Base-by-base conservation (phyloP, 2,888 invertebrate genomes). In the Liodrosophila aerea region DNA sequence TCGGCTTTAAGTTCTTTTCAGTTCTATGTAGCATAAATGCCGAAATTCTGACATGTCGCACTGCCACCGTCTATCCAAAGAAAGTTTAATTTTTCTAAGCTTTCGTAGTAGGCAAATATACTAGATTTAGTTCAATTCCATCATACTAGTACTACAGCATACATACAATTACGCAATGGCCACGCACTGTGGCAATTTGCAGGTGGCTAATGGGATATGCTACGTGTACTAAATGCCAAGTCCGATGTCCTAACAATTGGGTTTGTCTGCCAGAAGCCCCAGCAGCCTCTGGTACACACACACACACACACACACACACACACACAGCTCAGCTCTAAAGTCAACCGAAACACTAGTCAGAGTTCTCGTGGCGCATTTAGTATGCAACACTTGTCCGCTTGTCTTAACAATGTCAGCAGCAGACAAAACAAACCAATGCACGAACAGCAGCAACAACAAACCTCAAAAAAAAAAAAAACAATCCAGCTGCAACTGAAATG, bases 341-440 rank as follows among this genome's bases (percentile, higher is more conserved):
- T 45, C 51, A 54, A 67, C n/a, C 50, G 11, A 33, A 13, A 34
- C 34, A 44, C 34, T 46, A 41, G 7, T 45, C 46, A 36, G 46
- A 34, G 47, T 34, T 58, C 13, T 45, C 52, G 76, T 50, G 56
- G 43, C 61, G 37, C 56, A 80, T 76, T 76, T 76, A 30, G 76
- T 83, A 76, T 76, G 76, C 76, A 83, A 50, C 65, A 43, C 62
- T 83, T 76, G 76, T 83, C 60, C 80, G 62, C 69, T 50, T 60
- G 58, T 83, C 60, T 78, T 76, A 65, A 77, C 76, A 76, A 63
- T 57, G 73, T 76, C 56, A 57, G 72, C 46, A 16, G 37, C 50
- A 41, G 44, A 57, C 39, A 60, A 72, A 63, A 58, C 43, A 59
- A 41, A 73, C 34, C 56, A 46, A 58, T 49, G 49, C 50, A 46